Conservation (phyloP, 2,113 vertebrate species). For the Aegithalos caudatus region DNA sequence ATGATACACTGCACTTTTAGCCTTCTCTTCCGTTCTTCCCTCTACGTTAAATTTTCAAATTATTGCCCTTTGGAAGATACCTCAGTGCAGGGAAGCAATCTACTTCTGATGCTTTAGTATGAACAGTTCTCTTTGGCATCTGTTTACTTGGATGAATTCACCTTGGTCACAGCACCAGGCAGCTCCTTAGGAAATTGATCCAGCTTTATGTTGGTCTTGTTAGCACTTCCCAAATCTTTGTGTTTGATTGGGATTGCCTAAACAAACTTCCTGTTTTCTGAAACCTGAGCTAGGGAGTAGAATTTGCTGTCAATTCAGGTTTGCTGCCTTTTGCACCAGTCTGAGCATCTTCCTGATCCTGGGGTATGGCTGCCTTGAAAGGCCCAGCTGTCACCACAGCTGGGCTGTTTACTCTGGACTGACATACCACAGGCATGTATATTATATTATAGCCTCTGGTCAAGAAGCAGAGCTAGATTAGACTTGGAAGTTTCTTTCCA, state of each 20-base stretch:
- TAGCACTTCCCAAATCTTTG: background rate
- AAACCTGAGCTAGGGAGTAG: background rate
- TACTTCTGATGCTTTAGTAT: background rate
- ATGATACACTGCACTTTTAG: background rate
- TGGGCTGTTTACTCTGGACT: background rate
- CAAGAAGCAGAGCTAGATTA: background rate
- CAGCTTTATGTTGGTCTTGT: background rate
- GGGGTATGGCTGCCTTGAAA: background rate
- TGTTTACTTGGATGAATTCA: background rate
- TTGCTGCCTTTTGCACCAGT: background rate
- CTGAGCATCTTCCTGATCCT: background rate
- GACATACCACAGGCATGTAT: rapidly evolving
- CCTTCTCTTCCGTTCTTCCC: background rate
- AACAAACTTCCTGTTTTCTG: background rate
- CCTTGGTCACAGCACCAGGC: background rate
- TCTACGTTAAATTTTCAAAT: background rate
- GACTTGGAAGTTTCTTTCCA: background rate
- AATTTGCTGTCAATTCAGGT: background rate
- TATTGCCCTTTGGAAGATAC: background rate
- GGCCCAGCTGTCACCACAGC: background rate
- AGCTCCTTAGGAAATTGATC: background rate
- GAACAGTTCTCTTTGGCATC: background rate
- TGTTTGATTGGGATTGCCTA: background rate
- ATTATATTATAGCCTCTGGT: background rate
- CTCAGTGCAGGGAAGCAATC: background rate